phyloP scores from a whole-genome alignment of 2,113 vertebrate species.

The Chauna torquata region DNA sequence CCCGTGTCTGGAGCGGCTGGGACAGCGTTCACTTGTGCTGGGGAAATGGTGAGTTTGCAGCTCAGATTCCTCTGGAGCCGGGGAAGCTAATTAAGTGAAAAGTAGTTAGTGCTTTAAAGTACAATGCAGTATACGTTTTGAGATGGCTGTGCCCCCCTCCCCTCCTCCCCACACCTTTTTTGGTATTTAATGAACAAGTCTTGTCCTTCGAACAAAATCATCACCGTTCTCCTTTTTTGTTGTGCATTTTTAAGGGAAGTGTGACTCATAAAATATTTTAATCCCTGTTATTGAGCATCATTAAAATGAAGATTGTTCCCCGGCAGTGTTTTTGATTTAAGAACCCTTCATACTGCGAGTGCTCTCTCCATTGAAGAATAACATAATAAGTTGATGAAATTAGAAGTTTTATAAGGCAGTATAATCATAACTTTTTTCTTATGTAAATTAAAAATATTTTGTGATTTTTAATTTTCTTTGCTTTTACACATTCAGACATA shows the following conservation, averaged over 20 bases:
- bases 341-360: slow-evolving; percentile 29
- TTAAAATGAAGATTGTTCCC: slow-evolving; percentile 56
- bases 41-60: slow-evolving; percentile 8
- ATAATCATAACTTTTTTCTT: slow-evolving; percentile 2
- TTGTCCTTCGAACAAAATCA: not conserved
- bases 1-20: slow-evolving; percentile 1
- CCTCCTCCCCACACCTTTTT: not conserved
- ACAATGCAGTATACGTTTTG: not conserved
- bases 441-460: not conserved
- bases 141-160: not conserved
- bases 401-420: not conserved
- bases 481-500: not conserved
- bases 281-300: slow-evolving; percentile 39
- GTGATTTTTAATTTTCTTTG: not conserved
- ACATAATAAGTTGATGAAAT: slow-evolving; percentile 42
- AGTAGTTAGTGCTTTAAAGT: not conserved
- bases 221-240: not conserved
- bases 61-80: slow-evolving; percentile 18
- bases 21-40: slow-evolving; percentile 22
- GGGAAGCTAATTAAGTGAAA: slow-evolving; percentile 39
- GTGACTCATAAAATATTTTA: slow-evolving; percentile 53
- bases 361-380: slow-evolving; percentile 4
- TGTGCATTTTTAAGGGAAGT: slow-evolving; percentile 4
- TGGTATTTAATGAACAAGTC: not conserved
- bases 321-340: slow-evolving; percentile 44